Base-by-base conservation (phyloP, 2,113 vertebrate genomes). In the Aythya baeri region DNA sequence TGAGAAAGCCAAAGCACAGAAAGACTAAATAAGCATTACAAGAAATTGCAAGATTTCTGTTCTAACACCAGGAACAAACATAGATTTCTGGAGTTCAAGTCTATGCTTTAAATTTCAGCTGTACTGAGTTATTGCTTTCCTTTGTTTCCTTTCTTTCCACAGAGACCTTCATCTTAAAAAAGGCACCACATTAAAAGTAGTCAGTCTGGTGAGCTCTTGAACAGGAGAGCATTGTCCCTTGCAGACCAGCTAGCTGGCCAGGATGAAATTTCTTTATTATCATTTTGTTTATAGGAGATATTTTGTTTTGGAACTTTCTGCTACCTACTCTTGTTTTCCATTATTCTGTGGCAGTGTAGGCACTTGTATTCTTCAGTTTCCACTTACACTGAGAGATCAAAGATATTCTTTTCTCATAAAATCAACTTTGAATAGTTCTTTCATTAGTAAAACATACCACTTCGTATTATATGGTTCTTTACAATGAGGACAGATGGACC, bases 311-410 rank as follows among this genome's bases (percentile, higher is more conserved):
- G 58, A 82, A 83, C 32, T 49, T 95, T 96, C 65, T 93, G 49
- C 93, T 88, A 94, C 93, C 83, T 91, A 83, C 71, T 91, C 74
- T 75, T 88, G 88, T 91, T 93, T 94, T 93, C 83, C 44, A 36
- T 86, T 65, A 50, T 34, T 74, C 63, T 49, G 46, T 46, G 63
- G 25, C 55, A 80, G 43, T 31, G 32, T 31, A 43, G 67, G 52
- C 0, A 0, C 63, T 91, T 91, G 91, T 38, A 16, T 20, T 34
- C 88, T 89, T 85, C 77, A 83, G 67, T 50, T 74, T 77, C 31
- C 43, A 12, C 50, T 89, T 74, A 85, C 21, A 16, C 77, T 26
- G 52, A 81, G 36, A 76, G 29, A 2, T 6, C 23, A 83, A 78
- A 95, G 92, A 52, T 18, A 67, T 34, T 77, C 9, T 29, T 17